Evolutionary conservation across 2,888 invertebrate species (phyloP).

Genomic region (Limnephilus rhombicus): DNA sequence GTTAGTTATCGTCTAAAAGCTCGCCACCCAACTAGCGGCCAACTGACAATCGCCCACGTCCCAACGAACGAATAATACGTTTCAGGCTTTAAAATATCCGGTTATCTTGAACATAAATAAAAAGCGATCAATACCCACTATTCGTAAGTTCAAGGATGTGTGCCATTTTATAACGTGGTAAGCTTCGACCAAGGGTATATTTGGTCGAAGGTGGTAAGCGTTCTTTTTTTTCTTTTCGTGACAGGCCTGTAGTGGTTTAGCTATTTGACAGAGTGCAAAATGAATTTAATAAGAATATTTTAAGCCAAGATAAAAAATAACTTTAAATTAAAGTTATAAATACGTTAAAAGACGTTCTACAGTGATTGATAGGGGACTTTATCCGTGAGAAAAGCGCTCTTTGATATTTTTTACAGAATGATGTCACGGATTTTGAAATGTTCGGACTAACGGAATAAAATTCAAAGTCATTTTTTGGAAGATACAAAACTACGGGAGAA

Average conservation of each 20-base stretch:
- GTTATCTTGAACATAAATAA: conserved; percentile 13
- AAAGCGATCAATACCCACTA: not conserved
- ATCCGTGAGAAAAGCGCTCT: too few species aligned
- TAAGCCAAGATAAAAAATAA: too few species aligned
- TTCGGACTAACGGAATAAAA: too few species aligned
- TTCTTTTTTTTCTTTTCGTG: not conserved
- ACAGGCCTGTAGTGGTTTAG: not conserved
- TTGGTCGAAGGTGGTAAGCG: too few species aligned
- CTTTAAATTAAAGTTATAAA: too few species aligned
- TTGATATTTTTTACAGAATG: too few species aligned
- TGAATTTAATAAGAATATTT: not conserved
- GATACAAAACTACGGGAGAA: not conserved
- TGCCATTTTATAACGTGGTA: conserved; percentile 22
- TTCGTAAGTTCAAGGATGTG: conserved; percentile 36
- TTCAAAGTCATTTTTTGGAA: too few species aligned
- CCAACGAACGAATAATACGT: not conserved
- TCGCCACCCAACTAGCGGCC: conserved; percentile 14
- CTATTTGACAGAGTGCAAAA: not conserved
- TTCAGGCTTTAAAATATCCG: conserved; percentile 33
- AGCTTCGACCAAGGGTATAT: too few species aligned
- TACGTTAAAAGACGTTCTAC: too few species aligned
- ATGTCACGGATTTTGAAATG: too few species aligned
- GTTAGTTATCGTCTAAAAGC: not conserved
- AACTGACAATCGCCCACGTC: conserved; percentile 15
- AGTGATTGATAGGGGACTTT: too few species aligned